phyloP scores from a whole-genome alignment of 1,140 invertebrate genomes.

The Brachionus plicatilis region DNA sequence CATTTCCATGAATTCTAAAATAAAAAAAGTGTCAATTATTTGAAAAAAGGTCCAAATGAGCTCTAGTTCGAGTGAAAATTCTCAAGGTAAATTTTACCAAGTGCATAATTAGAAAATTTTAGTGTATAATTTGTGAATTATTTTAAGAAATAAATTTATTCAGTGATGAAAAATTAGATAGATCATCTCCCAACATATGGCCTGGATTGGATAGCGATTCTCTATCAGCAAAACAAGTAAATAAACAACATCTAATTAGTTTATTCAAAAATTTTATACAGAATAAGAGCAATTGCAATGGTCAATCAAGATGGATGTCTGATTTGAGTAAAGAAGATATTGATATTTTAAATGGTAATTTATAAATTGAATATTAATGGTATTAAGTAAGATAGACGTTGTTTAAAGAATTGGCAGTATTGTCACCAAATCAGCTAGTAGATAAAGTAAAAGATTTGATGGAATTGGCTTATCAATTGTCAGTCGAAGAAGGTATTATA shows the following conservation, averaged over 20 bases:
- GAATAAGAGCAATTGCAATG: not conserved
- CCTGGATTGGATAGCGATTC: not conserved
- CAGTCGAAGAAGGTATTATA: not conserved
- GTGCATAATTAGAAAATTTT: not conserved
- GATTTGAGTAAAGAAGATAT: slow-evolving; percentile 35
- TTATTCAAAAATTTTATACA: not conserved
- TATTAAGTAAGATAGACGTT: not conserved
- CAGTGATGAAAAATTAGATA: slow-evolving; percentile 23
- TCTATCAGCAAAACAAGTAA: not conserved
- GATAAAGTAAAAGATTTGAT: slow-evolving; percentile 23
- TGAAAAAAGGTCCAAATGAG: not conserved
- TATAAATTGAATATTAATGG: not conserved
- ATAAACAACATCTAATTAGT: not conserved
- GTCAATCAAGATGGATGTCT: slow-evolving; percentile 15
- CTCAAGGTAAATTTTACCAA: not conserved
- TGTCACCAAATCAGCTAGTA: not conserved
- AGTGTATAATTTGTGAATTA: not conserved
- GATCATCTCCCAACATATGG: not conserved
- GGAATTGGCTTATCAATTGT: slow-evolving; percentile 4
- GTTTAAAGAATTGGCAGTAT: not conserved
- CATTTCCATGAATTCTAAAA: not conserved
- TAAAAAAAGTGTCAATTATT: not conserved
- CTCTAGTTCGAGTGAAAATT: not conserved
- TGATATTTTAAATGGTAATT: slow-evolving; percentile 20
- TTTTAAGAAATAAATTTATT: not conserved